phyloP scores from a whole-genome alignment of 2,797 vertebrate species.

The Betta splendens region DNA sequence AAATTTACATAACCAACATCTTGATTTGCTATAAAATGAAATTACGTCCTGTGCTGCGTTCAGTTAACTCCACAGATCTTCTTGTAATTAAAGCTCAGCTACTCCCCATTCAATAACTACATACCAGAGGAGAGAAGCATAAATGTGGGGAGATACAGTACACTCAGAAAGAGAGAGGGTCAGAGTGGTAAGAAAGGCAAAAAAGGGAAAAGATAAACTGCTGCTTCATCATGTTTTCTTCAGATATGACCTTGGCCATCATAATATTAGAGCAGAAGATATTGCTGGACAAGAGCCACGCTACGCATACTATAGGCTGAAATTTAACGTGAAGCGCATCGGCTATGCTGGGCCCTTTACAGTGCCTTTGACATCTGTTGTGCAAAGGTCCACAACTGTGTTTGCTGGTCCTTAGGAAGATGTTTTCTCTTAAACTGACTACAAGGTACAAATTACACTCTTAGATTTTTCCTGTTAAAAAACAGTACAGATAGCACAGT shows the following conservation, averaged over 20 bases:
- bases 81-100: conserved; percentile 80
- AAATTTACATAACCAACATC: conserved; percentile 81
- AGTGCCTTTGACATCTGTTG: conserved; percentile 72
- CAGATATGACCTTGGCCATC: conserved; percentile 82
- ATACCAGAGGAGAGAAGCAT: conserved; percentile 50
- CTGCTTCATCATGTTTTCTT: conserved; percentile 83
- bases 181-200: not conserved
- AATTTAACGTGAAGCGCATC: conserved; percentile 79
- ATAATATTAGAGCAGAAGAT: conserved; percentile 54
- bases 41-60: conserved; percentile 75
- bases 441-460: too few species aligned
- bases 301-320: conserved; percentile 75
- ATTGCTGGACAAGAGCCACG: conserved; percentile 80
- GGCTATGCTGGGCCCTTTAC: conserved; percentile 57
- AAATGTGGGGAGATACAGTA: conserved; percentile 8
- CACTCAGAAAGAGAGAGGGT: conserved; percentile 3
- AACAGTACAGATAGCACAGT: too few species aligned
- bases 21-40: conserved; percentile 80
- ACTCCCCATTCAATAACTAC: conserved; percentile 73
- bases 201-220: conserved; percentile 67
- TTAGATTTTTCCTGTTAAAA: too few species aligned
- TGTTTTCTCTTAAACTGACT: conserved; percentile 72
- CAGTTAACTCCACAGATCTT: conserved; percentile 76
- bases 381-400: conserved; percentile 45
- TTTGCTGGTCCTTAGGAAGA: conserved; percentile 57